phyloP scores from a whole-genome alignment of 1,140 invertebrate genomes.

The Heterodera carotae region DNA sequence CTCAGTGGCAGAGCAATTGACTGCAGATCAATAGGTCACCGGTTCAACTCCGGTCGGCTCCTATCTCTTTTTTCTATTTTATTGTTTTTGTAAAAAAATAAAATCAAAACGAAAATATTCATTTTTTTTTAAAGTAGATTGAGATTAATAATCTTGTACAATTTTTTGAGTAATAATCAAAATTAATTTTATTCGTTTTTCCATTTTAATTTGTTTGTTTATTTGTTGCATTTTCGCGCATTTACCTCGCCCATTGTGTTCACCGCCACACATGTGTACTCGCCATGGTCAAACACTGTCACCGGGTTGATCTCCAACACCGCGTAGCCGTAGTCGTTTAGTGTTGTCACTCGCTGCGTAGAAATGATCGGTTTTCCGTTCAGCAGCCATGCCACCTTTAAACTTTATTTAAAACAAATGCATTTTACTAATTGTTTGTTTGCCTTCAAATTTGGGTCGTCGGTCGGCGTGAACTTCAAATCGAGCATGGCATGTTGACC shows the following conservation, averaged over 20 bases:
- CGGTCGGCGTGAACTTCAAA: slow-evolving; percentile 89
- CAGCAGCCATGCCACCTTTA: slow-evolving; percentile 82
- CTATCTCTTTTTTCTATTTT: background rate
- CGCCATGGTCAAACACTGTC: slow-evolving; percentile 70
- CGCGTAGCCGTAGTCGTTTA: slow-evolving; percentile 83
- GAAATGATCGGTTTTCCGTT: slow-evolving; percentile 81
- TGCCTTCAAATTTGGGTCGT: slow-evolving; percentile 82
- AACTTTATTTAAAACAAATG: slow-evolving; percentile 67
- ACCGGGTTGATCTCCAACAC: slow-evolving; percentile 64
- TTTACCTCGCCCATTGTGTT: slow-evolving; percentile 91
- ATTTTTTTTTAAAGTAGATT: no score
- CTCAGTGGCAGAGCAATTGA: slow-evolving; percentile 35
- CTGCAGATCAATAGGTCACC: slow-evolving; percentile 34
- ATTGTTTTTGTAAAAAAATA: background rate
- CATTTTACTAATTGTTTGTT: no score
- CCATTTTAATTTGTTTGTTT: background rate
- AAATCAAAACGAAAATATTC: no score
- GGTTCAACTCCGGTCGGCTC: slow-evolving; percentile 29
- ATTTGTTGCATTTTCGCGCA: slow-evolving; percentile 72
- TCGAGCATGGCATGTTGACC: slow-evolving; percentile 91
- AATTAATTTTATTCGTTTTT: slow-evolving; percentile 16
- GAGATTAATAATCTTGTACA: no score
- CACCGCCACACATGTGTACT: slow-evolving; percentile 87
- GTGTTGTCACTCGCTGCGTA: slow-evolving; percentile 86
- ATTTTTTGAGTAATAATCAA: no score